Evolutionary conservation across 2,888 invertebrate species (phyloP).

Genomic region (Pristionchus mayeri): DNA sequence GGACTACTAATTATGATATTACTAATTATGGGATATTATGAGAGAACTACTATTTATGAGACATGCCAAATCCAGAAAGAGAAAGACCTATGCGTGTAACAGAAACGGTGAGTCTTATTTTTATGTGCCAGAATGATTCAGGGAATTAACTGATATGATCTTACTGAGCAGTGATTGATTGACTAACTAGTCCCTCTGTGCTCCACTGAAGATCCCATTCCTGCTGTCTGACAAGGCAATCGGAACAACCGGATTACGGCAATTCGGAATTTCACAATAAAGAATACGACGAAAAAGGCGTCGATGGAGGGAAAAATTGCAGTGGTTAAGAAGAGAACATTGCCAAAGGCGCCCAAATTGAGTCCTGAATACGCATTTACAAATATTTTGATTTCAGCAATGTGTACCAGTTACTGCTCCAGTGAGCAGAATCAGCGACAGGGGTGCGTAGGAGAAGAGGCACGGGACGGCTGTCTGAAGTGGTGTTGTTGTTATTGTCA

Average conservation of each 20-base stretch:
- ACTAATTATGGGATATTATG: too few species aligned
- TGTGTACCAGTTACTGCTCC: background rate
- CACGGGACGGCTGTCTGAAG: background rate
- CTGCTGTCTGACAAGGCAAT: background rate
- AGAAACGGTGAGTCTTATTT: too few species aligned
- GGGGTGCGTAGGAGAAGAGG: background rate
- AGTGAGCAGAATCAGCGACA: background rate
- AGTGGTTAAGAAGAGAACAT: background rate
- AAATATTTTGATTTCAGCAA: background rate
- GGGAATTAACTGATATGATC: too few species aligned
- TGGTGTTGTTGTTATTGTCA: background rate
- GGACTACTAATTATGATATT: too few species aligned
- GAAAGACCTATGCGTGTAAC: too few species aligned
- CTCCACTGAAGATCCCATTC: background rate
- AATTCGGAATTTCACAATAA: slow-evolving; percentile 2
- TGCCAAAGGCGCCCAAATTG: background rate
- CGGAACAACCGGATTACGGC: slow-evolving; percentile 12
- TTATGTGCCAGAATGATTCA: too few species aligned
- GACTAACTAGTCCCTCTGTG: background rate
- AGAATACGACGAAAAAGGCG: slow-evolving; percentile 2
- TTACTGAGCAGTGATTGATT: too few species aligned
- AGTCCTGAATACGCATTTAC: background rate
- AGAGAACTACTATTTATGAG: too few species aligned
- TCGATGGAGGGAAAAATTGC: slow-evolving; percentile 8
- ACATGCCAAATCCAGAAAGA: too few species aligned